Percentiles rank a stretch among this genome's conserved stretches.
These are phyloP conservation scores for Artibeus lituratus DNA, from an alignment of 2,797 vertebrate genomes.

Conservation along the genomic window DNA sequence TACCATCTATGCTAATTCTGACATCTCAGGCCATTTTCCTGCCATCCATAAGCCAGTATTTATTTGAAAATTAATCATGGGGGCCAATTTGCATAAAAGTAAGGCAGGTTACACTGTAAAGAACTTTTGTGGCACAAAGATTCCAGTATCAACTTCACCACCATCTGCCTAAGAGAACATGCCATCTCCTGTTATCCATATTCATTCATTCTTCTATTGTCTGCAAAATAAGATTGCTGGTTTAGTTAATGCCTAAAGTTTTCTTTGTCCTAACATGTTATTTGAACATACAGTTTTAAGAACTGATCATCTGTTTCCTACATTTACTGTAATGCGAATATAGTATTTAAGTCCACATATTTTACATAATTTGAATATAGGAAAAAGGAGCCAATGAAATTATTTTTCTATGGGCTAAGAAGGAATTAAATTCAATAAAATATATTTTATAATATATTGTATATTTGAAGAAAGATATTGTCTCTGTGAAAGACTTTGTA, in stretches of 20 bases:
- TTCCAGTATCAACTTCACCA: neutral
- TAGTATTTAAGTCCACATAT: neutral
- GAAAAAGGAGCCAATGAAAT: neutral
- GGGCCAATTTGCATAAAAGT: conserved; percentile 33
- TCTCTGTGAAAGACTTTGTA: neutral
- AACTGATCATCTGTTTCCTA: neutral
- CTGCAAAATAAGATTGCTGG: neutral
- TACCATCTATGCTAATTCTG: conserved; percentile 11
- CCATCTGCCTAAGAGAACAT: neutral
- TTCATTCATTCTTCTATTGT: neutral
- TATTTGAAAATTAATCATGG: conserved; percentile 41
- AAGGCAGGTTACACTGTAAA: neutral
- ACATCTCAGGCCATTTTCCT: neutral
- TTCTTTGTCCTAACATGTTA: neutral
- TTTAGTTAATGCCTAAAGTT: neutral
- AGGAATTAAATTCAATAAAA: neutral
- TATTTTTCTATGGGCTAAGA: neutral
- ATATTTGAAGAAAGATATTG: neutral
- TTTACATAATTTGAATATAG: neutral
- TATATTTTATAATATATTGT: neutral
- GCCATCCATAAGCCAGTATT: neutral
- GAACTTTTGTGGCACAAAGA: neutral
- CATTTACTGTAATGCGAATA: neutral
- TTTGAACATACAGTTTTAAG: neutral
- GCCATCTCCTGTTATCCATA: neutral